phyloP scores from a whole-genome alignment of 2,888 invertebrate species.

The Merodon equestris region DNA sequence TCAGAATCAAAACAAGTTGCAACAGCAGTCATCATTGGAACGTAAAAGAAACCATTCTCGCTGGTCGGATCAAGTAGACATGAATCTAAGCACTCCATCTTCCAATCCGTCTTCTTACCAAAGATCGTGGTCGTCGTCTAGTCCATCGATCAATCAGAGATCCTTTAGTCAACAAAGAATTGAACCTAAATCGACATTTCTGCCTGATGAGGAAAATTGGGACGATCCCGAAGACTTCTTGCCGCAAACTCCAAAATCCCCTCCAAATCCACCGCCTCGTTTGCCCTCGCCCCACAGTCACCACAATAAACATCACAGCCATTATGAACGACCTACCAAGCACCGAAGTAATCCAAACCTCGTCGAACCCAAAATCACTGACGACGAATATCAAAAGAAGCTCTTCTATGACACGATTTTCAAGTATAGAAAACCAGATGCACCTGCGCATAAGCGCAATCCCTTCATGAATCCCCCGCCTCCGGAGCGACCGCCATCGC shows the following conservation, averaged over 20 bases:
- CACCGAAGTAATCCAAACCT: slow-evolving; percentile 3
- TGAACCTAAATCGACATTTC: slow-evolving; percentile 10
- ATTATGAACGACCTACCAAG: slow-evolving; percentile 13
- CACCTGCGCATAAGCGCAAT: not conserved
- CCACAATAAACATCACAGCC: slow-evolving; percentile 25
- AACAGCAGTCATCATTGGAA: not conserved
- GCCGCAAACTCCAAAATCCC: not conserved
- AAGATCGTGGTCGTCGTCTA: slow-evolving; percentile 31
- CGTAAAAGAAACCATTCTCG: not conserved
- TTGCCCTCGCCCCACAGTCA: slow-evolving; percentile 20
- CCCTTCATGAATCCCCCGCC: slow-evolving; percentile 38
- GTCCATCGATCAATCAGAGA: slow-evolving; percentile 13
- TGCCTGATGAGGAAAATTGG: slow-evolving; percentile 60
- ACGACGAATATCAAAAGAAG: slow-evolving; percentile 33
- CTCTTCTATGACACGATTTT: slow-evolving; percentile 64
- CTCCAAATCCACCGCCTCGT: slow-evolving; percentile 9
- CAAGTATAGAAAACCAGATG: slow-evolving; percentile 64
- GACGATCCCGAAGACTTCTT: slow-evolving; percentile 37
- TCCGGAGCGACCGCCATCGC: not conserved
- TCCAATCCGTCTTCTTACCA: slow-evolving; percentile 10
- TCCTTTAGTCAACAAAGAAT: slow-evolving; percentile 1
- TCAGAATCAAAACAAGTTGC: slow-evolving; percentile 9
- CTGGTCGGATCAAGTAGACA: slow-evolving; percentile 30
- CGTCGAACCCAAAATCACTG: slow-evolving; percentile 12
- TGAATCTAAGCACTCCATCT: not conserved